Evolutionary conservation across 2,113 vertebrate genomes (phyloP).

Genomic region (Dicrurus megarhynchus): DNA sequence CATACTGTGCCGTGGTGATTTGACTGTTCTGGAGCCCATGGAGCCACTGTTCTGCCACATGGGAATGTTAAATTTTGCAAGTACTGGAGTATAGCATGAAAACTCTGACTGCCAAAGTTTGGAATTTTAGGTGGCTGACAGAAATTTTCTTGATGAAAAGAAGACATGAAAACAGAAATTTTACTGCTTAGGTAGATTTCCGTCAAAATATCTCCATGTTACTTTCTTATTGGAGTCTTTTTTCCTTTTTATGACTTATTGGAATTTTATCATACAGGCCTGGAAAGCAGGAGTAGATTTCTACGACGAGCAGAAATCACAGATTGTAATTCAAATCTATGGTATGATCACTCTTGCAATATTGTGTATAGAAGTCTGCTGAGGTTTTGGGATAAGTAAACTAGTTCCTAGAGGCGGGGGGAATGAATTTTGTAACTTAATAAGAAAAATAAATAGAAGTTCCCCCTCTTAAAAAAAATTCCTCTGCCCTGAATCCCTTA

Average conservation of each 20-base stretch:
- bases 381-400: neutral
- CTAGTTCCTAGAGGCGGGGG: neutral
- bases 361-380: neutral
- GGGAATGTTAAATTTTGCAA: neutral
- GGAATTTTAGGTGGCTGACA: neutral
- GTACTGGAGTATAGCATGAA: neutral
- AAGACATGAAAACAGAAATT: neutral
- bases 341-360: neutral
- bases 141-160: neutral
- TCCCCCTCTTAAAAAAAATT: neutral
- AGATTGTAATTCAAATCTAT: neutral
- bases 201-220: neutral
- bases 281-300: neutral
- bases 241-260: neutral
- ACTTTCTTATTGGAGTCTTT: neutral
- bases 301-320: neutral
- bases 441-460: slow-evolving; percentile 6
- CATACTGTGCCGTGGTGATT: neutral
- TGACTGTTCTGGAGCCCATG: neutral
- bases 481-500: neutral
- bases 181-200: neutral
- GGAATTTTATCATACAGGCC: neutral
- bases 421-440: neutral
- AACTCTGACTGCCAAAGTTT: neutral
- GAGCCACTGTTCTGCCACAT: neutral